Evolutionary conservation across 2,797 vertebrate species (phyloP), one percentile per base, ranked within the genome.

Genomic region (Podarcis lilfordi): DNA sequence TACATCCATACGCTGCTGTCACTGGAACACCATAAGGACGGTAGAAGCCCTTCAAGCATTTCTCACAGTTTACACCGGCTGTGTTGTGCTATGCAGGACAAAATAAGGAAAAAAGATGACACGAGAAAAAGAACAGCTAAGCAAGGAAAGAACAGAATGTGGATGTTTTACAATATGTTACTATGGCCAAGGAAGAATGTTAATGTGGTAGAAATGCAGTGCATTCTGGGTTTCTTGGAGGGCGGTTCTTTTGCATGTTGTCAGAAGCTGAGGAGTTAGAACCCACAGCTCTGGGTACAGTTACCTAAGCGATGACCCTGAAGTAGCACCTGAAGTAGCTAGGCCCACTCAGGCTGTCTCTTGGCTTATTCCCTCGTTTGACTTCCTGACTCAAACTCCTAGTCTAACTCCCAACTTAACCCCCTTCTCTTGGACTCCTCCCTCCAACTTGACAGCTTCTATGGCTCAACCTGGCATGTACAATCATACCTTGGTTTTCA

Each of bases 61-160:
- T 94, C 91, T 99, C 98, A 95, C 99, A 99, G 96, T 99, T 99
- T 90, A 98, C 91, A 61, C 99, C 99, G 11, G 97, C 98, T 4
- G 98, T 99, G 96, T 99, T 98, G 93, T 99, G 98, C 99, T 99
- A 71, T 19, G 29, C 29, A 90, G 86, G 88, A 85, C 77, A 87
- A 91, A 92, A 80, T n/a, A 91, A 32, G 87, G 89, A 15, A 25
- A 84, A 5, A 87, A n/a, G 9, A 77, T 7, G 1, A 90, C 17
- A 66, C 55, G 5, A 84, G 88, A 89, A 37, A 89, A 86, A 91
- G 71, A 92, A 89, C 3, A 84, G 29, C 87, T 89, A 91, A 94
- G 82, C 25, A 82, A 88, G 0, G 86, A 94, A 66, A 9, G 4
- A 19, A 55, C 19, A 40, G 13, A 68, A 35, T 71, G 35, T 27